Evolutionary conservation across 2,888 invertebrate genomes (phyloP).

Genomic region (Eudemis profundana): DNA sequence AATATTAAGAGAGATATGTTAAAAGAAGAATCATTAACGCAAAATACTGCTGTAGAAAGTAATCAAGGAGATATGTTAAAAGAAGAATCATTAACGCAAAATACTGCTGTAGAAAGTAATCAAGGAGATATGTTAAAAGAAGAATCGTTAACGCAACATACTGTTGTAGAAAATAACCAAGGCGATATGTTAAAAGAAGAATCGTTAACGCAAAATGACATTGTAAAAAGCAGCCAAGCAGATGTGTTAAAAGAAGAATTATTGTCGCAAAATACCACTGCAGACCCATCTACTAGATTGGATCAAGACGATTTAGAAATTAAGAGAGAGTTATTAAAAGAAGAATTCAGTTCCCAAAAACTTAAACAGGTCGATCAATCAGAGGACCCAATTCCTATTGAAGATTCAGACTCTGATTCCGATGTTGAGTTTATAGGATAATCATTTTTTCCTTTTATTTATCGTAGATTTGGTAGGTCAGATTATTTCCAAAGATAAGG

Average conservation of each 20-base stretch:
- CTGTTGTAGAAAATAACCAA: background rate
- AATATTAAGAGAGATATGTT: background rate
- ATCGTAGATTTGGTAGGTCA: too few relatives aligned
- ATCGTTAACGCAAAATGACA: background rate
- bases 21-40: slow-evolving; percentile 6
- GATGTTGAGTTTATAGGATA: background rate
- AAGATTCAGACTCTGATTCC: background rate
- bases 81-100: background rate
- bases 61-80: background rate
- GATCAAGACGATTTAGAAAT: background rate
- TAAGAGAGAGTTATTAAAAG: background rate
- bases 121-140: background rate
- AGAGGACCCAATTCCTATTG: background rate
- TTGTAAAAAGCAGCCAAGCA: background rate
- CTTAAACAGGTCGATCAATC: background rate
- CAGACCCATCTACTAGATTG: background rate
- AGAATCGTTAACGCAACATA: background rate
- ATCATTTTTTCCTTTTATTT: too few relatives aligned
- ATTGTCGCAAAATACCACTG: background rate
- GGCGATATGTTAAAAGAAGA: background rate
- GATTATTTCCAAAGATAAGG: too few relatives aligned
- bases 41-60: background rate
- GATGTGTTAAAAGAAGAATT: background rate
- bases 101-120: background rate
- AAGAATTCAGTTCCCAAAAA: background rate